phyloP scores from a whole-genome alignment of 2,888 invertebrate genomes.

The Plutella xylostella region DNA sequence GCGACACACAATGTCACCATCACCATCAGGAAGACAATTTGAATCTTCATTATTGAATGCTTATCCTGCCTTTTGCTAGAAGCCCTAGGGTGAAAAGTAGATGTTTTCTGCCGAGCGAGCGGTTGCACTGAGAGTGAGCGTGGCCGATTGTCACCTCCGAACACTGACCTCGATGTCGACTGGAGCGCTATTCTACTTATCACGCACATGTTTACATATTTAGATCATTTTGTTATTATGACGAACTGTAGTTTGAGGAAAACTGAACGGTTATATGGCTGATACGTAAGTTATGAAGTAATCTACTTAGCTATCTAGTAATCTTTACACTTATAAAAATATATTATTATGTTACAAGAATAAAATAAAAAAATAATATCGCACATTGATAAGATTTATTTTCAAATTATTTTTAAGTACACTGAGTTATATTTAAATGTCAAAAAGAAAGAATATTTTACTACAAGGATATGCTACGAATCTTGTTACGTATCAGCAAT shows the following conservation, averaged over 20 bases:
- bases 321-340: neutral
- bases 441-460: too few species aligned
- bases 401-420: too few species aligned
- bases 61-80: neutral
- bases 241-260: neutral
- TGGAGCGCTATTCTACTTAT: neutral
- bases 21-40: constrained; percentile 6
- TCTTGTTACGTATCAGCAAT: too few species aligned
- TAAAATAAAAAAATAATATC: too few species aligned
- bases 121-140: neutral
- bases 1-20: constrained; percentile 6
- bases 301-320: neutral
- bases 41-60: too few species aligned
- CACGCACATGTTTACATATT: neutral
- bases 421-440: too few species aligned
- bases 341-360: too few species aligned
- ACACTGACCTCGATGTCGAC: constrained; percentile 2
- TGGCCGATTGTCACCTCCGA: neutral
- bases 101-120: neutral
- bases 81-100: neutral
- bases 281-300: too few species aligned
- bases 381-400: too few species aligned
- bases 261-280: neutral
- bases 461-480: too few species aligned
- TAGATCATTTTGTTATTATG: neutral